Conservation (phyloP, 2,113 vertebrate genomes). For the Phalacrocorax pelagicus region DNA sequence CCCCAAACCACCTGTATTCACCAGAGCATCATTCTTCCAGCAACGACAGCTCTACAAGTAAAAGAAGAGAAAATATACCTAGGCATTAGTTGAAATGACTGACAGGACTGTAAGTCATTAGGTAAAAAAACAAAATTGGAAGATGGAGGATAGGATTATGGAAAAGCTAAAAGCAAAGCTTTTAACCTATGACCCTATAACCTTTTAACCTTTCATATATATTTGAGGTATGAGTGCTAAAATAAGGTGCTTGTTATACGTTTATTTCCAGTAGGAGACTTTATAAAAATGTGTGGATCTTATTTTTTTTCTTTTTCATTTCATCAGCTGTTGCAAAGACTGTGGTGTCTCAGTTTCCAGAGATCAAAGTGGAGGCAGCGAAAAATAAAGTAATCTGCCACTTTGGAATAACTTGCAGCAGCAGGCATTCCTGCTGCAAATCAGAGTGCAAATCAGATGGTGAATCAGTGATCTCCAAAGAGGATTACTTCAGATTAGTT, state of each 20-base stretch:
- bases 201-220: neutral
- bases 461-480: slow-evolving; percentile 13
- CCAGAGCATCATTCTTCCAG: neutral
- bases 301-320: neutral
- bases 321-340: neutral
- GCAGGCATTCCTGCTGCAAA: slow-evolving; percentile 16
- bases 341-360: neutral
- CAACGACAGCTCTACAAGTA: neutral
- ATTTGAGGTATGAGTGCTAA: neutral
- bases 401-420: slow-evolving; percentile 12
- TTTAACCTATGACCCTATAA: neutral
- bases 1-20: neutral
- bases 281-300: neutral
- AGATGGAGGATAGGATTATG: neutral
- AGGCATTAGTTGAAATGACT: neutral
- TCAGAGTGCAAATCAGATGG: slow-evolving; percentile 18
- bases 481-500: slow-evolving; percentile 57
- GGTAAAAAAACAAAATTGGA: neutral
- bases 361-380: neutral
- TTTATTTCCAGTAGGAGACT: neutral
- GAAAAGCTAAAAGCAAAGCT: slow-evolving; percentile 15
- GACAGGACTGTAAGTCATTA: neutral
- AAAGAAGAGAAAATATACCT: neutral
- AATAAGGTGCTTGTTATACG: neutral
- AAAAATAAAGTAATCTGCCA: slow-evolving; percentile 2